Base-by-base conservation (phyloP, 2,113 vertebrate species). In the Solenodon paradoxus region DNA sequence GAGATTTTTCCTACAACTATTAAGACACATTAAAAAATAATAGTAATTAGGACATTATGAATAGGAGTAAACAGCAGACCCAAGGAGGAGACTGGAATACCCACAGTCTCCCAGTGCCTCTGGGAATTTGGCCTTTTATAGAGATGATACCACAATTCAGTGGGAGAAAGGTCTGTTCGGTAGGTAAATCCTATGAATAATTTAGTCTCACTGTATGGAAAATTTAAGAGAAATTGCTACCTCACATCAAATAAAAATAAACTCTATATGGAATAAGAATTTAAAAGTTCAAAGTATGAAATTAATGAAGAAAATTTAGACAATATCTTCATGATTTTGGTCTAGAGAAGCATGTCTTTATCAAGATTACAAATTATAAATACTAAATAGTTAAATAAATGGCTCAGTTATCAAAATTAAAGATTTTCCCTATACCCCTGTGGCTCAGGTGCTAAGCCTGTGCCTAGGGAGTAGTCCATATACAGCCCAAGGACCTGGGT, bases 251-350 rank as follows among this genome's bases (percentile, higher is more conserved):
- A 38, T 80, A 75, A 82, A 87, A 81, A 69, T 45, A 92, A 90
- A 11, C 19, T 38, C 42, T 66, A 30, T 22, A 28, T 57, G 59
- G 19, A 93, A 74, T 63, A 75, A 93, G 26, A 88, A 93, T n/a
- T 68, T n/a, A n/a, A n/a, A n/a, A n/a, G n/a, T n/a, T n/a, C n/a
- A 77, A 91, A 95, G 30, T 61, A 86, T 40, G 61, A 12, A 81
- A 66, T 95, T 79, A 78, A 90, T 72, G 42, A 90, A 83, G 47
- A 24, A 71, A 78, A 69, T 55, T 2, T 28, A 45, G n/a, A 75
- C 10, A 89, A 24, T 81, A 80, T 51, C 45, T 95, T 92, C 38
- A 86, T 51, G 32, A 81, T 53, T 51, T 75, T 82, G 12, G 40
- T 9, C 75, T 26, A 81, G 51, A 64, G 90, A 42, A 88, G 26